Conservation (phyloP, 2,797 vertebrate species). For the Onychomys torridus region DNA sequence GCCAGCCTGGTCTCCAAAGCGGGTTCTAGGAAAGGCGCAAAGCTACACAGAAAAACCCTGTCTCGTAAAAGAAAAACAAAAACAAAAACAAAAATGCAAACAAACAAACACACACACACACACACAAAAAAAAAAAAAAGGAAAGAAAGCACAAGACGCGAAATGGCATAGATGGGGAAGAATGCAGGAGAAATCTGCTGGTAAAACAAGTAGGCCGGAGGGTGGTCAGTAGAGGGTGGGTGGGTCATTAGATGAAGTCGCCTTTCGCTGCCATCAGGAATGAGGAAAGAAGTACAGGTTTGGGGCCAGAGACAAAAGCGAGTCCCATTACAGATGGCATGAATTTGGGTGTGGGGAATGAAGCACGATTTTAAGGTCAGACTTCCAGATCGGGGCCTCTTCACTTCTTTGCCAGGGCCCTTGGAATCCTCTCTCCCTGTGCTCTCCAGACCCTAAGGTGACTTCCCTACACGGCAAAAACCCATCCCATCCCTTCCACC, state of each 20-base stretch:
- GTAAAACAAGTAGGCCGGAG: neutral
- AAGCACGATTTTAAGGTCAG: neutral
- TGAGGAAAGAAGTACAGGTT: neutral
- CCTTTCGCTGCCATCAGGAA: neutral
- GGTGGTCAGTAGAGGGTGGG: neutral
- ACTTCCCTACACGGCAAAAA: constrained; percentile 34
- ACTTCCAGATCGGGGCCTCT: constrained; percentile 53
- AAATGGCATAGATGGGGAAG: neutral
- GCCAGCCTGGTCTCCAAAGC: too few relatives aligned
- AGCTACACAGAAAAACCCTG: too few relatives aligned
- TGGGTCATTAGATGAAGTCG: neutral
- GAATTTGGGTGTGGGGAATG: neutral
- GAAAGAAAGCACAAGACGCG: neutral
- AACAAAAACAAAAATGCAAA: too few relatives aligned
- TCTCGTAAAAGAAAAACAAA: too few relatives aligned
- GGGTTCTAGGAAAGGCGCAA: too few relatives aligned
- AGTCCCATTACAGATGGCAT: neutral
- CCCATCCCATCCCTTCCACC: neutral
- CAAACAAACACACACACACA: too few relatives aligned
- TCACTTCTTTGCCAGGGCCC: constrained; percentile 58
- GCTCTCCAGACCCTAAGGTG: constrained; percentile 10
- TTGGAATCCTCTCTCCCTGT: neutral
- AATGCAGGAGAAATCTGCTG: neutral
- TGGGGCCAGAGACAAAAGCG: neutral
- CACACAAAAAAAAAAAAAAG: too few relatives aligned